These are phyloP conservation scores for zebrafish (Danio rerio) DNA, from an alignment of 2,113 vertebrate species.

Conservation along the genomic window GRCz12tu NC_133190.1:30161001-30161500, in stretches of 20 bases:
- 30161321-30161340: too few species aligned
- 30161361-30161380: too few species aligned
- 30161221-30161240: neutral
- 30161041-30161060: slow-evolving; percentile 55
- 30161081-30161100: slow-evolving; percentile 43
- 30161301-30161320: neutral
- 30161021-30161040: slow-evolving; percentile 76
- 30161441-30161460: too few species aligned
- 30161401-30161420: too few species aligned
- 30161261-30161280: neutral
- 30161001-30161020: slow-evolving; percentile 75
- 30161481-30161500: too few species aligned
- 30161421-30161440: too few species aligned
- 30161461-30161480: too few species aligned
- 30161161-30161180: neutral
- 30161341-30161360: too few species aligned
- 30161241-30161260: neutral
- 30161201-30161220: neutral
- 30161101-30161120: slow-evolving; percentile 30
- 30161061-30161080: slow-evolving; percentile 27
- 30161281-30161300: slow-evolving; percentile 2
- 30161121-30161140: slow-evolving; percentile 31
- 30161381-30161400: too few species aligned
- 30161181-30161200: neutral
- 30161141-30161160: slow-evolving; percentile 20